These are phyloP conservation scores for Cenopis cana DNA, from an alignment of 2,888 invertebrate genomes.

Conservation along the genomic window DNA sequence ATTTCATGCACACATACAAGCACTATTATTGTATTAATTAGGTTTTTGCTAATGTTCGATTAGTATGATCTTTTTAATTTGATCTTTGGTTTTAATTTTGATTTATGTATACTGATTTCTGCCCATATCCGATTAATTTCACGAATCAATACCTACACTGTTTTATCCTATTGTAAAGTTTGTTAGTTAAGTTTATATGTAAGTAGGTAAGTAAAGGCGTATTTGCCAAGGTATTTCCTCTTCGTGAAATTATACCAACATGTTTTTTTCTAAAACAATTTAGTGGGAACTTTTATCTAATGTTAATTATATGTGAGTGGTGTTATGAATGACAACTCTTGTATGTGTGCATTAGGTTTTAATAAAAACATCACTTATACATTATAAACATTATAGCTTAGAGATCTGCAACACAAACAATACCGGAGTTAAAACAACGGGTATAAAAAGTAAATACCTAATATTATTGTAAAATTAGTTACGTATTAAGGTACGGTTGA, in stretches of 20 bases:
- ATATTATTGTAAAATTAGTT: slow-evolving; percentile 15
- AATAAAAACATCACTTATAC: slow-evolving; percentile 37
- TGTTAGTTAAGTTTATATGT: no score
- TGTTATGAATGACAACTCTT: slow-evolving; percentile 26
- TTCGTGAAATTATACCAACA: no score
- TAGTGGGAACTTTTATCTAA: not conserved
- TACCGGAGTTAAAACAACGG: slow-evolving; percentile 9
- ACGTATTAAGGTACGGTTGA: slow-evolving; percentile 11
- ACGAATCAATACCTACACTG: not conserved
- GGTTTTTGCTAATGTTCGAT: not conserved
- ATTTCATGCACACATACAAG: slow-evolving; percentile 29
- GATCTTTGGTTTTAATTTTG: not conserved
- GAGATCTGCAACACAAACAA: slow-evolving; percentile 41
- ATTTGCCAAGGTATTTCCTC: no score
- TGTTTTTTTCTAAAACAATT: not conserved
- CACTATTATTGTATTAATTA: not conserved
- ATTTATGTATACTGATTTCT: not conserved
- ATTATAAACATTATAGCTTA: slow-evolving; percentile 32
- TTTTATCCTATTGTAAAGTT: no score
- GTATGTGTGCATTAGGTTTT: slow-evolving; percentile 42
- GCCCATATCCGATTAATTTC: not conserved
- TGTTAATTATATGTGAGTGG: slow-evolving; percentile 5
- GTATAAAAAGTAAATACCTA: slow-evolving; percentile 2
- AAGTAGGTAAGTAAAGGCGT: no score
- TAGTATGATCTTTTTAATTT: not conserved